Conservation (phyloP, 1,140 invertebrate species). For the Ips nitidus region DNA sequence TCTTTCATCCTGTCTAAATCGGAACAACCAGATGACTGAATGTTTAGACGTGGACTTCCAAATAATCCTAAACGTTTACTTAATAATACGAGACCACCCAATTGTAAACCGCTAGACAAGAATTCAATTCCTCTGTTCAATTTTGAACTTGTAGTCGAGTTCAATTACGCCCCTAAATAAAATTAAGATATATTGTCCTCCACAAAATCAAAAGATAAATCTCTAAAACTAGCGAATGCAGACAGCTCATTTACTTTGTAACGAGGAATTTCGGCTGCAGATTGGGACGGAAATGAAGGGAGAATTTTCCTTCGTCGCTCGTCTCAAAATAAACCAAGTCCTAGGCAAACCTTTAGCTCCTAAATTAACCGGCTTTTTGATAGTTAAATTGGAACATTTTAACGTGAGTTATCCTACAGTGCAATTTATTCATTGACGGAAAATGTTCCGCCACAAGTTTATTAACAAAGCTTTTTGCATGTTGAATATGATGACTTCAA, state of each 20-base stretch:
- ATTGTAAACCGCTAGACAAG: neutral
- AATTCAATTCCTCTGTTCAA: neutral
- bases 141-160: neutral
- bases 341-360: neutral
- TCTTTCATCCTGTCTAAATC: neutral
- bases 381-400: neutral
- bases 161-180: neutral
- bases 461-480: slow-evolving; percentile 3
- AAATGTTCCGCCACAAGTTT: neutral
- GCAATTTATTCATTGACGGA: neutral
- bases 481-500: neutral
- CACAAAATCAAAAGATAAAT: neutral
- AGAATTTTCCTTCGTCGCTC: neutral
- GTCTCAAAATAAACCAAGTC: neutral
- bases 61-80: slow-evolving; percentile 7
- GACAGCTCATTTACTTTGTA: neutral
- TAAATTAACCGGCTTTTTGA: neutral
- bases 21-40: neutral
- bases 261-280: too few species aligned
- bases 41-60: slow-evolving; percentile 3
- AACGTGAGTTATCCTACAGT: neutral
- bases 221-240: neutral
- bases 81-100: slow-evolving; percentile 6
- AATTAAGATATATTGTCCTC: neutral
- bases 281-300: too few species aligned